Evolutionary conservation across 1,140 invertebrate genomes (phyloP).

Genomic region (Drosophila orosa): DNA sequence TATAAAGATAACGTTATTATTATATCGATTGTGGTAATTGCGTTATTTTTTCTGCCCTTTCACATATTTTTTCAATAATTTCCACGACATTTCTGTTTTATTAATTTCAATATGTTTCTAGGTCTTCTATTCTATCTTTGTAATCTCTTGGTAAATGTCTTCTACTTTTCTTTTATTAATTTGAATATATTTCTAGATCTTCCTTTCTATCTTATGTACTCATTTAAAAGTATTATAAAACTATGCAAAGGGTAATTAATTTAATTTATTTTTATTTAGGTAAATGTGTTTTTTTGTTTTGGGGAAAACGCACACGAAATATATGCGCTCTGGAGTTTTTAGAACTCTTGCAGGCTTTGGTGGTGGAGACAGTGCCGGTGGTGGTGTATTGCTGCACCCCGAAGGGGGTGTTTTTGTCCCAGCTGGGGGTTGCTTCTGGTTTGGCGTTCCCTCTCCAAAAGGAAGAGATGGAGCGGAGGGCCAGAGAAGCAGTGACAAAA

Average conservation of each 20-base stretch:
- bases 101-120: neutral
- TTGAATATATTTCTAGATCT: neutral
- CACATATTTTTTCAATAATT: neutral
- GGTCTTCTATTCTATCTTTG: neutral
- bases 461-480: constrained; percentile 1
- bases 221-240: too few species aligned
- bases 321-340: constrained; percentile 17
- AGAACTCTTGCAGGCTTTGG: constrained; percentile 13
- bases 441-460: constrained; percentile 34
- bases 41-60: neutral
- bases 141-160: neutral
- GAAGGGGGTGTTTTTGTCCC: constrained; percentile 63
- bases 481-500: constrained; percentile 47
- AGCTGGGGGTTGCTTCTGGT: constrained; percentile 65
- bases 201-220: neutral
- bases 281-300: constrained; percentile 5
- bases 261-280: constrained; percentile 5
- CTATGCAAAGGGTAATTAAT: too few species aligned
- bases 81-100: neutral
- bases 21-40: too few species aligned
- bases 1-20: too few species aligned
- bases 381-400: constrained; percentile 44
- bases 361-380: constrained; percentile 15
- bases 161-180: too few species aligned
- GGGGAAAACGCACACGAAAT: constrained; percentile 19